phyloP scores from a whole-genome alignment of 2,888 invertebrate genomes.

The Dioctria rufipes region DNA sequence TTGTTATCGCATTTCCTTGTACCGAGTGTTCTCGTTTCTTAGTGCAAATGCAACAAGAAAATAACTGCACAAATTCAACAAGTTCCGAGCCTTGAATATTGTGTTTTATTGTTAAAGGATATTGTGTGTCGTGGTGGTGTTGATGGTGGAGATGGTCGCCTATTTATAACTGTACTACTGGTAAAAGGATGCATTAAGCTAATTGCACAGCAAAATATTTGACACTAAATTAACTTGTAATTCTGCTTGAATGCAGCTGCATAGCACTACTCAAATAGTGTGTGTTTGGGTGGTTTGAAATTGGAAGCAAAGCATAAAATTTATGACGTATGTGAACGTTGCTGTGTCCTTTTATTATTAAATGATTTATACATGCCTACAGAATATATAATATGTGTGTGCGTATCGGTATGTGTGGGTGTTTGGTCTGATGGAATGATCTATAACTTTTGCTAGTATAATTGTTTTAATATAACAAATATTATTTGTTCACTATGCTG shows the following conservation, averaged over 20 bases:
- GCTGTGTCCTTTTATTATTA: slow-evolving; percentile 16
- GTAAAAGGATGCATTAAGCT: slow-evolving; percentile 41
- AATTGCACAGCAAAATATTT: slow-evolving; percentile 43
- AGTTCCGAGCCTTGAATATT: slow-evolving; percentile 23
- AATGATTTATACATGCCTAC: no score
- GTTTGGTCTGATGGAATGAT: no score
- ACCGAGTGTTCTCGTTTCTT: slow-evolving; percentile 44
- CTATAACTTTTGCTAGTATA: no score
- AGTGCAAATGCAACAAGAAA: slow-evolving; percentile 45
- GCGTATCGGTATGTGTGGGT: no score
- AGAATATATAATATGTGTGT: no score
- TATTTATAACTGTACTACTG: neutral
- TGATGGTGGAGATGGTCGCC: slow-evolving; percentile 4
- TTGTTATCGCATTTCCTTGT: slow-evolving; percentile 46
- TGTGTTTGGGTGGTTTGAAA: neutral
- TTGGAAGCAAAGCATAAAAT: slow-evolving; percentile 7
- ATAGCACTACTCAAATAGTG: neutral
- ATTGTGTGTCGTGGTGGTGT: slow-evolving; percentile 15
- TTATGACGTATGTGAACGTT: neutral
- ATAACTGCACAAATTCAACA: slow-evolving; percentile 44
- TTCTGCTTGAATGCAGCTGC: slow-evolving; percentile 7
- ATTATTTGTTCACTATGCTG: no score
- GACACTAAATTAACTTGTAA: slow-evolving; percentile 12
- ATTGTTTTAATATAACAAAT: no score
- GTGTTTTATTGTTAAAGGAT: slow-evolving; percentile 27